phyloP scores from a whole-genome alignment of 2,888 invertebrate species.

The Chironomus riparius region DNA sequence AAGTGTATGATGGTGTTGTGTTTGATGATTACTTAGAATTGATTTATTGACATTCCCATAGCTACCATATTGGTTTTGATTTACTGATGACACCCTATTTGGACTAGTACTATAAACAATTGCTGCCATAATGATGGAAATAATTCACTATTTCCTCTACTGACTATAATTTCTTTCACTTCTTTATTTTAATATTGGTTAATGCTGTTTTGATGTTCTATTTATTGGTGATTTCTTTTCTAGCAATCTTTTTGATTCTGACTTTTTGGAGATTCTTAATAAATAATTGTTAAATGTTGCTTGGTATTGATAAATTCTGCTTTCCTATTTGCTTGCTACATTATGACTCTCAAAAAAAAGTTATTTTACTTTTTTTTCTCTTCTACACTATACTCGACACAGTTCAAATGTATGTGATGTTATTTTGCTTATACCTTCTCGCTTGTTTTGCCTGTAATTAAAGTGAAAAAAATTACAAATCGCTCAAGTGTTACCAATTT shows the following conservation, averaged over 20 bases:
- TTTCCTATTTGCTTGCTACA: slow-evolving; percentile 14
- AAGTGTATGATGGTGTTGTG: slow-evolving; percentile 13
- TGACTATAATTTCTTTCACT: neutral
- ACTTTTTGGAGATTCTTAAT: neutral
- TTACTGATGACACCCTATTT: slow-evolving; percentile 24
- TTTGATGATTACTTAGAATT: neutral
- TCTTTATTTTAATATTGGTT: neutral
- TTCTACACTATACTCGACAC: neutral
- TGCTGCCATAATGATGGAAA: slow-evolving; percentile 8
- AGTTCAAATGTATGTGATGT: neutral
- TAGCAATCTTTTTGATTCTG: neutral
- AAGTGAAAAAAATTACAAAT: slow-evolving; percentile 18
- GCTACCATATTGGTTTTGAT: slow-evolving; percentile 26
- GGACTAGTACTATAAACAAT: slow-evolving; percentile 24
- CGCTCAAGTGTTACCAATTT: slow-evolving; percentile 11
- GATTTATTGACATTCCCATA: slow-evolving; percentile 22
- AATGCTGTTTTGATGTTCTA: neutral
- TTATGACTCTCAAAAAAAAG: slow-evolving; percentile 4
- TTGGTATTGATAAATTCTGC: neutral
- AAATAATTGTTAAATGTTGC: neutral
- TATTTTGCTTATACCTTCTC: neutral
- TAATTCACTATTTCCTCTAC: neutral
- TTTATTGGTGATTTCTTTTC: neutral
- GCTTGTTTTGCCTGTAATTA: slow-evolving; percentile 13
- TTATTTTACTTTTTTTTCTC: slow-evolving; percentile 1